A percentile compares a stretch with the other conserved stretches of the same genome.
Evolutionary conservation across 2,113 vertebrate genomes (phyloP).

Genomic region (Lepus americanus): DNA sequence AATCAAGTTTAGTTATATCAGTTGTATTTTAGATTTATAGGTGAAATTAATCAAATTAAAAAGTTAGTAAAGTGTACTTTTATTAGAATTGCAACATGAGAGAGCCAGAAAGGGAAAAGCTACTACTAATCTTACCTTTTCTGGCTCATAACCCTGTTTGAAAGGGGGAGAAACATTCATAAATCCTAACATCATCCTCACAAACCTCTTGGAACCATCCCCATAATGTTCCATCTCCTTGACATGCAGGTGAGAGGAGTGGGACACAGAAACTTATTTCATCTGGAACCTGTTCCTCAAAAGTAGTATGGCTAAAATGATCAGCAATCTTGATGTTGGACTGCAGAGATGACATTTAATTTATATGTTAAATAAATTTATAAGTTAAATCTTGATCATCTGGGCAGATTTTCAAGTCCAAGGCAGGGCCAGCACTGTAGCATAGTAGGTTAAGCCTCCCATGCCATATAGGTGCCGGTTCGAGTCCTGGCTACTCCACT

Average conservation of each 20-base stretch:
- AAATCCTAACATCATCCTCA: background rate
- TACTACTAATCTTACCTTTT: background rate
- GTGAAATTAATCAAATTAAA: background rate
- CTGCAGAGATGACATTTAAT: background rate
- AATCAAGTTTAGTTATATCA: background rate
- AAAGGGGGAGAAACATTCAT: slow-evolving; percentile 26
- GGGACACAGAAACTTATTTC: background rate
- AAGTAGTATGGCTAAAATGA: background rate
- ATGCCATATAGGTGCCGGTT: no score
- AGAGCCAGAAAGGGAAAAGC: background rate
- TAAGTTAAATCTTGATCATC: background rate
- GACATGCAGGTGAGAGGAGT: background rate
- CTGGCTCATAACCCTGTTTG: slow-evolving; percentile 19
- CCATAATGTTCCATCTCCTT: background rate
- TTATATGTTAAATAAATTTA: background rate
- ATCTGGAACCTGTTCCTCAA: background rate
- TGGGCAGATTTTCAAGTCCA: background rate
- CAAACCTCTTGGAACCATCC: background rate
- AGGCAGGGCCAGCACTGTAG: no score
- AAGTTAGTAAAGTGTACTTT: slow-evolving; percentile 15
- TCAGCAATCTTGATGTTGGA: background rate
- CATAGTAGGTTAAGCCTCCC: no score
- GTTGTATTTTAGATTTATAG: slow-evolving; percentile 36
- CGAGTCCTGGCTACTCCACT: no score
- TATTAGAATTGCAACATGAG: background rate